Percentiles rank a stretch among this genome's conserved stretches.
phyloP scores from a whole-genome alignment of 2,113 vertebrate genomes.

The Aptenodytes forsteri region DNA sequence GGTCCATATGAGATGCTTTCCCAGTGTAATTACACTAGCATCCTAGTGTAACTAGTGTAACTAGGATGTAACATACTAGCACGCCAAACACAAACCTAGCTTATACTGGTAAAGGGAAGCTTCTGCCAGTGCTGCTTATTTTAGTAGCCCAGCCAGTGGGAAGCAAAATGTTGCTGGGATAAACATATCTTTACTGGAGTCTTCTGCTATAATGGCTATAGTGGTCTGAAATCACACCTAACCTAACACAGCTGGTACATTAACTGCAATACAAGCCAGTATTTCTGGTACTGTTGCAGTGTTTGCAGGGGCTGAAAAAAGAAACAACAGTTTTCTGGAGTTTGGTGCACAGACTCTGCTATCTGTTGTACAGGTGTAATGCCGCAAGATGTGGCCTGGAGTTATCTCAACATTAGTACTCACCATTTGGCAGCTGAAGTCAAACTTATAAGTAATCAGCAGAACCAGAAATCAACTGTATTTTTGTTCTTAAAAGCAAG shows the following conservation, averaged over 20 bases:
- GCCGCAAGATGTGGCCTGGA: not conserved
- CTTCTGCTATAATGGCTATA: not conserved
- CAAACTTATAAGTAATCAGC: constrained; percentile 6
- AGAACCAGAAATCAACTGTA: constrained; percentile 37
- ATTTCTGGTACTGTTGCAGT: not conserved
- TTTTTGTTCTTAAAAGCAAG: not conserved
- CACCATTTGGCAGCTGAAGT: not conserved
- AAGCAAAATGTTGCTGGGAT: not conserved
- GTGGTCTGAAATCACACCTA: not conserved
- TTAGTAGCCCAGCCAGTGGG: not conserved
- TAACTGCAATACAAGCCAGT: not conserved
- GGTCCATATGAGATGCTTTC: not conserved
- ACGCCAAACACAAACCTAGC: not conserved
- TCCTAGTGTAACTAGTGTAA: too few species aligned
- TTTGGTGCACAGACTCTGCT: not conserved
- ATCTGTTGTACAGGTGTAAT: not conserved
- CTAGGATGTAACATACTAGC: not conserved
- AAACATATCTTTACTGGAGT: not conserved
- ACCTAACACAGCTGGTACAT: not conserved
- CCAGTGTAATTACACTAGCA: not conserved
- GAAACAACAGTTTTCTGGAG: not conserved
- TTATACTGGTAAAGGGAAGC: not conserved
- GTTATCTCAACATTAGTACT: not conserved
- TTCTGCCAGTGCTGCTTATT: not conserved
- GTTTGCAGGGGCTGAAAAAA: not conserved